Conservation (phyloP, 2,113 vertebrate species). For the Amblyopsis rosae region DNA sequence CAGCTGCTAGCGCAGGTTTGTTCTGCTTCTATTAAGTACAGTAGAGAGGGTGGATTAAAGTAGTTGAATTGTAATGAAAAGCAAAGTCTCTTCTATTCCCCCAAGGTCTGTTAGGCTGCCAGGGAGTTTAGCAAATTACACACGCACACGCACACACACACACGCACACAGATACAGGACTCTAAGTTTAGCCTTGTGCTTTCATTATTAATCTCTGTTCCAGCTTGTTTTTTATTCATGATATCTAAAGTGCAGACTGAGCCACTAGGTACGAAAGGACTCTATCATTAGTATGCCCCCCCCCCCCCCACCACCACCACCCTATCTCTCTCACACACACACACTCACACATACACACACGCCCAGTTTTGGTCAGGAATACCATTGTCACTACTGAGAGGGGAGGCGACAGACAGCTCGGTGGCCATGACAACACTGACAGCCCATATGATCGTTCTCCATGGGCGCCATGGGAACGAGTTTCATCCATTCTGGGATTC, state of each 20-base stretch:
- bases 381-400: too few species aligned
- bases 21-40: slow-evolving; percentile 1
- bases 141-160: background rate
- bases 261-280: slow-evolving; percentile 36
- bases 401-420: slow-evolving; percentile 10
- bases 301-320: too few species aligned
- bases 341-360: too few species aligned
- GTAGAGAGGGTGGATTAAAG: background rate
- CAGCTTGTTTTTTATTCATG: slow-evolving; percentile 69
- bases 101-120: slow-evolving; percentile 3
- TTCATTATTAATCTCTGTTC: slow-evolving; percentile 67
- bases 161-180: slow-evolving; percentile 10
- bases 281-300: background rate
- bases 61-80: slow-evolving; percentile 53
- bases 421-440: slow-evolving; percentile 52
- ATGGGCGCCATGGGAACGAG: slow-evolving; percentile 37
- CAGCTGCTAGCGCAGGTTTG: background rate
- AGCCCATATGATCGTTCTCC: slow-evolving; percentile 45
- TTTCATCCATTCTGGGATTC: slow-evolving; percentile 55
- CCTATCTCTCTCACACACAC: too few species aligned
- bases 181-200: slow-evolving; percentile 49
- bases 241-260: slow-evolving; percentile 56
- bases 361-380: too few species aligned
- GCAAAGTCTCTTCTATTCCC: slow-evolving; percentile 45
- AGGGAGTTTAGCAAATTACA: slow-evolving; percentile 46